phyloP scores from a whole-genome alignment of 2,797 vertebrate species.

The Pangasius larnaudii region DNA sequence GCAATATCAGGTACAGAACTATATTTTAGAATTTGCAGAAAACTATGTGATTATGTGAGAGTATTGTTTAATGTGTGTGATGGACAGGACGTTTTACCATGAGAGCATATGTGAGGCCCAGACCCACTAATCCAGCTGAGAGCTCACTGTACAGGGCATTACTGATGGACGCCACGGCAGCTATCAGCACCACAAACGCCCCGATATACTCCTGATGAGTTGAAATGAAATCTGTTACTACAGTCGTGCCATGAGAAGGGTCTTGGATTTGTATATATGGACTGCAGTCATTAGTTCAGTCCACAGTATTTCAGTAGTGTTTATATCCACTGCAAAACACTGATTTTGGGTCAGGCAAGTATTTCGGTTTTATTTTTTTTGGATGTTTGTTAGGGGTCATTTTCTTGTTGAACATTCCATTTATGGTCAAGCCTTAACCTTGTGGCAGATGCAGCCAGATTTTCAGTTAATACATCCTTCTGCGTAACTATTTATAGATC shows the following conservation, averaged over 20 bases:
- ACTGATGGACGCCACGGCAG: slow-evolving; percentile 94
- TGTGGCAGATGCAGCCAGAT: neutral
- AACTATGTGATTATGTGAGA: neutral
- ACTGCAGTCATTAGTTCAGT: neutral
- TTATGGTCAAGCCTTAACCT: neutral
- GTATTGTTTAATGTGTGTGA: neutral
- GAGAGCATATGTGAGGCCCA: slow-evolving; percentile 94
- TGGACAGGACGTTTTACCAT: slow-evolving; percentile 82
- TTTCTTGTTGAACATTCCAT: neutral
- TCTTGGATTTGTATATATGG: neutral
- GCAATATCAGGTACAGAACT: slow-evolving; percentile 13
- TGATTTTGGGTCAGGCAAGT: neutral
- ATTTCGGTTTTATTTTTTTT: neutral
- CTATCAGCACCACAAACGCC: slow-evolving; percentile 93
- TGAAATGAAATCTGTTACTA: neutral
- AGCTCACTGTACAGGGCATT: slow-evolving; percentile 85
- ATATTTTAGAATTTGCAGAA: neutral
- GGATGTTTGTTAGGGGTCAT: neutral
- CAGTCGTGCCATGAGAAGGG: neutral
- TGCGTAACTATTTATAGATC: too few species aligned
- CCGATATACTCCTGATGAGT: slow-evolving; percentile 91
- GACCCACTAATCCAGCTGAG: slow-evolving; percentile 90
- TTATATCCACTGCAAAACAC: neutral
- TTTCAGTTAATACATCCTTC: neutral
- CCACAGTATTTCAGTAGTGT: neutral